Base-by-base conservation (phyloP, 2,797 vertebrate species). In the Salarias fasciatus region DNA sequence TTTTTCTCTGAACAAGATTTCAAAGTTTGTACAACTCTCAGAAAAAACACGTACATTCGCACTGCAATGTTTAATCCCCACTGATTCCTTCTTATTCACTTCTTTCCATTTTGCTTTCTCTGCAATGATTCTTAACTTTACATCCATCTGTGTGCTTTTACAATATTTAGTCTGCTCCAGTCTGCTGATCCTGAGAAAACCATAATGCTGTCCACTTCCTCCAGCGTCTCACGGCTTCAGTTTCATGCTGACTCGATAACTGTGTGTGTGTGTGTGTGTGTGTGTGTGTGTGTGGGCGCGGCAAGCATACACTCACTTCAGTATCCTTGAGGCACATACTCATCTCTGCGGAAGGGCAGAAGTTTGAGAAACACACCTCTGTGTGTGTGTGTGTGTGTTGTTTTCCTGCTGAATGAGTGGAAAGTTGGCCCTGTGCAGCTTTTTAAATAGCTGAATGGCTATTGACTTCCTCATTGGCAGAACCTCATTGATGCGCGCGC, bases 161-260 rank as follows among this genome's bases (percentile, higher is more conserved):
- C 66, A 72, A 41, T 42, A 30, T 54, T 44, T 54, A 31, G 35
- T 54, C 38, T 15, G 53, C 49, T 41, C 46, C 60, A 57, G 66
- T 75, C 64, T 84, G 86, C 84, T 85, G 83, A 89, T 69, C 53
- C 70, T 59, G 49, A 69, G 52, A 83, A 83, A 84, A 67, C 43
- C 48, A 42, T 66, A 80, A 63, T 38, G 65, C 85, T 62, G 82
- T 82, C 76, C 83, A 87, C 87, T 90, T 89, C 88, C 85, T 89
- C 75, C 69, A 70, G 73, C 13, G 11, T 64, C 74, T 79, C 61
- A 66, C 61, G 81, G 83, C 72, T 90, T 90, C 11, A 75, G 79
- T 90, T 90, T 89, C 89, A 89, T 90, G 85, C 86, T 89, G 86
- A 88, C 79, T 81, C 47, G 5, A 53, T 69, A 53, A 42, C 35